Base-by-base conservation (phyloP, 2,113 vertebrate species). In the Eubucco bourcierii region DNA sequence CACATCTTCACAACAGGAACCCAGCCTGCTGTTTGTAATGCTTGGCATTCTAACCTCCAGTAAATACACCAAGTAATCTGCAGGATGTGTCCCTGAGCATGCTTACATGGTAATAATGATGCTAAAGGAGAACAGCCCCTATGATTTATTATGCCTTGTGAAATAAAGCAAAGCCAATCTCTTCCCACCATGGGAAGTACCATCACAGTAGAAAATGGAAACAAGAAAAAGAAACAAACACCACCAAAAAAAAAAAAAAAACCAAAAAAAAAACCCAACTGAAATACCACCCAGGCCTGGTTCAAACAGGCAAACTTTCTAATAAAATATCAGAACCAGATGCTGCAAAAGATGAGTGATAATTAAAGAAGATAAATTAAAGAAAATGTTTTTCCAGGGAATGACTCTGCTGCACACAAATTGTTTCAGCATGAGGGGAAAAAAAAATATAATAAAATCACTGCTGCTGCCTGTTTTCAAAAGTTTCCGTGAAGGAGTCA, bases 321-420 rank as follows among this genome's bases (percentile, higher is more conserved):
- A 97, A 98, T 97, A 97, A 98, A 97, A 97, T 97, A 98, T 97
- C 93, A 94, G 97, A 97, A 97, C 96, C 98, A 98, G 97, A 98
- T 98, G 98, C 96, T 96, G 94, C 89, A 96, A 96, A 96, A 97
- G 96, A 97, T 92, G 96, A 97, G 96, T 97, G 97, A 98, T 97
- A 98, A 98, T 98, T 98, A 98, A 97, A 96, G 94, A 95, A 97
- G 97, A 98, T 97, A 97, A 98, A 98, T 97, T 97, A 95, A 97
- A 94, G 95, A 97, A 97, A 15, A 97, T 96, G 91, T 96, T 97
- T 95, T 97, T 97, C 95, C 96, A 97, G 87, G 95, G 97, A 97
- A 97, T 97, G 97, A 95, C 74, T 97, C 87, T 91, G 80, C 74
- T 93, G 80, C 87, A 90, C 92, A 97, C 92, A 93, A 97, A 97